Percentiles rank a stretch among this genome's conserved stretches.
phyloP scores from a whole-genome alignment of 2,113 vertebrate genomes.

The Indicator indicator region DNA sequence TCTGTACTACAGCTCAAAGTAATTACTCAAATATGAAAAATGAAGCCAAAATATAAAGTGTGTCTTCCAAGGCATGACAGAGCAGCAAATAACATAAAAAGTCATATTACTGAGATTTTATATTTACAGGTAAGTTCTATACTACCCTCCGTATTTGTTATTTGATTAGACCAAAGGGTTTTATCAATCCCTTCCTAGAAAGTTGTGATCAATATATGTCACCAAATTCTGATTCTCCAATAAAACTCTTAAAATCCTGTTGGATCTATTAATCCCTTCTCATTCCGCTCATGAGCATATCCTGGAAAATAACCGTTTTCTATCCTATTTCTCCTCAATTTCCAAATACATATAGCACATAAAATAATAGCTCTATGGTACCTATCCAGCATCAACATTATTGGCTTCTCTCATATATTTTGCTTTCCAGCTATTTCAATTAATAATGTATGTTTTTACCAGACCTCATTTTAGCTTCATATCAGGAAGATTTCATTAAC shows the following conservation, averaged over 20 bases:
- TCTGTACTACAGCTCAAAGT: neutral
- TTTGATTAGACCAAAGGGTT: neutral
- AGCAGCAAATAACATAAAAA: constrained; percentile 48
- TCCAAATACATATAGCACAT: neutral
- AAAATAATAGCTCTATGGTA: neutral
- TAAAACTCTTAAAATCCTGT: neutral
- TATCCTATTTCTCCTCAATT: neutral
- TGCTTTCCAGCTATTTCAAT: neutral
- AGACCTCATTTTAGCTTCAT: neutral
- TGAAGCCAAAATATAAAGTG: neutral
- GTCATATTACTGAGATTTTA: constrained; percentile 69
- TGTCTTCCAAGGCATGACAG: neutral
- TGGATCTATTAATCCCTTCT: neutral
- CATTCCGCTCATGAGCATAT: neutral
- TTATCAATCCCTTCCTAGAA: neutral
- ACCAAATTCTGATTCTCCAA: neutral
- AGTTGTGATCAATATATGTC: neutral
- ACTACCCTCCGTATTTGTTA: neutral
- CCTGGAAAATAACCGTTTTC: neutral
- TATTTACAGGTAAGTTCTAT: neutral
- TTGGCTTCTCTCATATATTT: neutral
- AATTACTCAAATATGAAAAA: constrained; percentile 6
- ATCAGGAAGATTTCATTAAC: neutral
- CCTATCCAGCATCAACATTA: neutral
- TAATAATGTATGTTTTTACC: neutral